phyloP scores from a whole-genome alignment of 2,888 invertebrate genomes.

The Andrena haemorrhoa region DNA sequence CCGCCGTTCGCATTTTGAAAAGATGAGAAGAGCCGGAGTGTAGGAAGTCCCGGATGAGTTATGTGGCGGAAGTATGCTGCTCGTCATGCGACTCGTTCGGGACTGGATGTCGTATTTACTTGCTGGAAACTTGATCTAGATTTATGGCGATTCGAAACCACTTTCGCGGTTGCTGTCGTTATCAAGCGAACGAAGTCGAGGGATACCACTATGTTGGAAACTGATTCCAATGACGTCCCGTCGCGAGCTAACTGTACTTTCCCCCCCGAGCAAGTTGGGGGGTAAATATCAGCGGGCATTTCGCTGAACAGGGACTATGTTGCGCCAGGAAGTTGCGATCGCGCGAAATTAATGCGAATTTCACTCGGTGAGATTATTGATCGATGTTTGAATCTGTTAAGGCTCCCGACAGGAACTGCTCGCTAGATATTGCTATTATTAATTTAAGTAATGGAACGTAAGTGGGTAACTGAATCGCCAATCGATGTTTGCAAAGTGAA shows the following conservation, averaged over 20 bases:
- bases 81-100: not conserved
- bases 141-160: not conserved
- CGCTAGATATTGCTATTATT: not conserved
- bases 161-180: not conserved
- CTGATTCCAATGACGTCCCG: not conserved
- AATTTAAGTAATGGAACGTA: not conserved
- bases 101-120: conserved; percentile 4
- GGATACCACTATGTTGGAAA: not conserved
- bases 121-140: conserved; percentile 10
- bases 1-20: not conserved
- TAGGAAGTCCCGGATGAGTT: not conserved
- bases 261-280: not conserved
- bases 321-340: not conserved
- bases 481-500: no score
- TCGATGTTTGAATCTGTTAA: not conserved
- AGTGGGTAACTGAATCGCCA: no score
- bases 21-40: not conserved
- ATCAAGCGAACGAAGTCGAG: not conserved
- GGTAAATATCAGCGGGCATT: not conserved
- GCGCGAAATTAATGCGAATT: not conserved
- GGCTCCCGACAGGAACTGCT: no score
- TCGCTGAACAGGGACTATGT: not conserved
- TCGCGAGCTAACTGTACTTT: not conserved
- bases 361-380: not conserved
- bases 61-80: not conserved